Evolutionary conservation across 2,888 invertebrate species (phyloP), one percentile per base, ranked within the genome.

Genomic region (Hyposoter didymator): DNA sequence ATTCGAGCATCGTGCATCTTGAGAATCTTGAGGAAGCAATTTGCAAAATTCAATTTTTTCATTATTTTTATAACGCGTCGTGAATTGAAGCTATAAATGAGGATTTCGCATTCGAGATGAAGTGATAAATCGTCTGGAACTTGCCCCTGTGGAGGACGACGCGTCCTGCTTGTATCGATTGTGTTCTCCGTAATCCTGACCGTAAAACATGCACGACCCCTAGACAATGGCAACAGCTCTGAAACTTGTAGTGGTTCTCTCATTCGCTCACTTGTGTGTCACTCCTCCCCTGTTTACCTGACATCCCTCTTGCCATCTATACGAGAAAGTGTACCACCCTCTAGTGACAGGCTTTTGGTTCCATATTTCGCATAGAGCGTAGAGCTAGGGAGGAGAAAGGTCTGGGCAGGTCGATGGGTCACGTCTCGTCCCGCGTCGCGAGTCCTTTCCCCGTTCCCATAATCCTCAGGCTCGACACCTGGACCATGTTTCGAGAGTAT

Each of bases 401-500:
- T 79, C 67, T 66, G 59, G 78, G 28, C 78, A 39, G 78, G 73
- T 74, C 73, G 76, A 69, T 78, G 64, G 78, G 78, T 81, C 62
- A 75, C 70, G 74, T 74, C 76, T 69, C 74, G 52, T 74, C 43
- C 80, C 72, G 49, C 52, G 45, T 32, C 67, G 69, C 67, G 47
- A 69, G 55, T 74, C 35, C 62, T 39, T 82, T 59, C 67, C 76
- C 49, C 19, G 66, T 14, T 66, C 66, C 6, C 45, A 78, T n/a
- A 74, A 78, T 75, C 81, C 81, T 64, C 67, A 55, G 70, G 69
- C 59, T 73, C 55, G 64, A 74, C 78, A 81, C 62, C 74, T 75
- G 45, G 70, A 52, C 62, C 52, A 39, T 59, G 47, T 78, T 62
- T 19, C 75, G 28, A 35, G 69, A 43, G n/a, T 64, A 28, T 39